Percentiles rank a stretch among this genome's conserved stretches.
These are phyloP conservation scores for Yasuhikotakia modesta DNA, from an alignment of 2,797 vertebrate genomes.

Conservation along the genomic window DNA sequence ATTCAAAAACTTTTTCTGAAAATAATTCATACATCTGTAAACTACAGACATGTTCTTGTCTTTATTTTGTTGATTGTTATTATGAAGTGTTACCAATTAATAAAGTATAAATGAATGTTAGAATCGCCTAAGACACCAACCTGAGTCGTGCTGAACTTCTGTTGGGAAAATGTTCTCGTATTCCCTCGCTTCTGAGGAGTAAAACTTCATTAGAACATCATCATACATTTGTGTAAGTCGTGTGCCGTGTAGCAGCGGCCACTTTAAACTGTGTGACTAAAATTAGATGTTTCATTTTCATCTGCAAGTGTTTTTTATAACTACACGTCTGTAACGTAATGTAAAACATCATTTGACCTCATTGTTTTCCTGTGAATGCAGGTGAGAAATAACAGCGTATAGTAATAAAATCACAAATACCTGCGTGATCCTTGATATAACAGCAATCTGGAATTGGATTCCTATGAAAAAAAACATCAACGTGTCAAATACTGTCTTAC, in stretches of 20 bases:
- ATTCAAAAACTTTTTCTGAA: no score
- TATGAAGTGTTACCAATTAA: no score
- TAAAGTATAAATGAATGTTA: no score
- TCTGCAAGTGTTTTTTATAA: neutral
- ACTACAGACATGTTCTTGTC: no score
- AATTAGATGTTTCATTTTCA: neutral
- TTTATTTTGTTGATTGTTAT: no score
- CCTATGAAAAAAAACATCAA: constrained; percentile 12
- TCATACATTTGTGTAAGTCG: neutral
- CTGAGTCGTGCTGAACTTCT: constrained; percentile 48
- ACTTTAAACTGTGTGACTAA: neutral
- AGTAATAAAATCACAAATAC: neutral
- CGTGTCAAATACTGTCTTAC: no score
- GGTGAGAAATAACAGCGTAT: neutral
- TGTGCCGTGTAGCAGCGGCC: neutral
- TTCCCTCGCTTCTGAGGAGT: neutral
- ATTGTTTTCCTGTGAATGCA: neutral
- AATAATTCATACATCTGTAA: no score
- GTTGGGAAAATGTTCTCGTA: constrained; percentile 59
- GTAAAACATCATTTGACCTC: neutral
- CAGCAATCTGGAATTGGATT: constrained; percentile 26
- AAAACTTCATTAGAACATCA: neutral
- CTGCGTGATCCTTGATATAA: constrained; percentile 4
- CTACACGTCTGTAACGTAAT: neutral
- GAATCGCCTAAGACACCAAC: constrained; percentile 35